Base-by-base conservation (phyloP, 1,140 invertebrate genomes). In the Magallana gigas region DNA sequence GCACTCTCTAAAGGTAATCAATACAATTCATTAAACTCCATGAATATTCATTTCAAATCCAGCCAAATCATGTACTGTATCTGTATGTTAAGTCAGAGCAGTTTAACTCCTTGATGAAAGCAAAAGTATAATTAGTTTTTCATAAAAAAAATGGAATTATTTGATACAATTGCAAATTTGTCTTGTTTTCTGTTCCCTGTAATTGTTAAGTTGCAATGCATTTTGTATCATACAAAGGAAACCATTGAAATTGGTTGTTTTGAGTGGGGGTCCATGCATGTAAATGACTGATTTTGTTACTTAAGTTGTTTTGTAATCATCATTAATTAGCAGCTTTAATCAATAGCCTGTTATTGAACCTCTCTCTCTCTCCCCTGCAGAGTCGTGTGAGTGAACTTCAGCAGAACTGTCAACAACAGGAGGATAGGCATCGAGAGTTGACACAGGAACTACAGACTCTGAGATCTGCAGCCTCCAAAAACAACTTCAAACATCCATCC, bases 401-500 rank as follows among this genome's bases (percentile, higher is more conserved):
- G 83, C 89, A 92, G 57, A 93, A 94, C 90, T 95, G 94, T 89
- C 97, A 98, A 87, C 94, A 98, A 89, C 98, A 98, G 94, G 97
- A 97, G 91, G 97, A 98, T 36, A 96, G 97, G 90, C 98, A 98
- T 94, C 97, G 98, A 93, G 97, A 98, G 94, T 95, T 98, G 76
- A 97, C 97, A 91, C 95, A 98, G 88, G 98, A 98, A 95, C 95
- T 98, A 94, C 97, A 56, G 95, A 95, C 88, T n/a, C 87, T 92
- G 23, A 88, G 85, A 56, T 92, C 88, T 84, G 90, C 88, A 82
- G 90, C 88, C 68, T 83, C 85, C 56, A 85, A 89, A 84, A 88
- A 87, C 81, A 87, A 64, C 68, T 85, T 71, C 16, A 88, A 88
- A 83, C 85, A 88, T 36, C 87, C 89, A 88, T 85, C 89, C 8